Evolutionary conservation across 2,113 vertebrate genomes (phyloP).

Genomic region (Cnemophilus loriae): DNA sequence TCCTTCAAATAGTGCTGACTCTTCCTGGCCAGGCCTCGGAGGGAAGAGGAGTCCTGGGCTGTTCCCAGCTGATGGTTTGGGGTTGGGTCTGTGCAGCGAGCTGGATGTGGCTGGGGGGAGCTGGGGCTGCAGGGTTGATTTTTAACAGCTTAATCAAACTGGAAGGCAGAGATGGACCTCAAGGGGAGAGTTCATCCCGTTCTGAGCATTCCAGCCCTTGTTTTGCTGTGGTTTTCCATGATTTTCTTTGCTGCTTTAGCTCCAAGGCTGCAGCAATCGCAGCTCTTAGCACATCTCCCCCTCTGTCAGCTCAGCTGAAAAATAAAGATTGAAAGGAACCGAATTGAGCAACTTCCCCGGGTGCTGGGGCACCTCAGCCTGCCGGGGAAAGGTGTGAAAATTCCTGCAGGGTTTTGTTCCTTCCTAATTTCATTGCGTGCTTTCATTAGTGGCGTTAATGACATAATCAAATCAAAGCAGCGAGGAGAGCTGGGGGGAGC

Average conservation of each 20-base stretch:
- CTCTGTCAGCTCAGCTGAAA: not conserved
- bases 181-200: not conserved
- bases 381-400: not conserved
- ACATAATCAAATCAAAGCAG: fast-evolving
- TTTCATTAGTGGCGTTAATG: not conserved
- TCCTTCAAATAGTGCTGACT: not conserved
- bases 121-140: not conserved
- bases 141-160: not conserved
- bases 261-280: not conserved
- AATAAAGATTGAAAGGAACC: not conserved
- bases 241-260: not conserved
- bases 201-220: not conserved
- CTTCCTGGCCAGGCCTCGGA: not conserved
- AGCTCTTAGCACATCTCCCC: not conserved
- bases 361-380: not conserved
- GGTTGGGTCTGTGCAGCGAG: not conserved
- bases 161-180: not conserved
- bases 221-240: not conserved
- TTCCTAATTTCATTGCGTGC: not conserved
- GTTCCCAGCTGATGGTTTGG: not conserved
- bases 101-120: not conserved
- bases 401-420: not conserved
- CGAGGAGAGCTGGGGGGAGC: too few relatives aligned
- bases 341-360: not conserved
- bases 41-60: not conserved